Conservation (phyloP, 2,888 invertebrate species). For the Euplexia lucipara region DNA sequence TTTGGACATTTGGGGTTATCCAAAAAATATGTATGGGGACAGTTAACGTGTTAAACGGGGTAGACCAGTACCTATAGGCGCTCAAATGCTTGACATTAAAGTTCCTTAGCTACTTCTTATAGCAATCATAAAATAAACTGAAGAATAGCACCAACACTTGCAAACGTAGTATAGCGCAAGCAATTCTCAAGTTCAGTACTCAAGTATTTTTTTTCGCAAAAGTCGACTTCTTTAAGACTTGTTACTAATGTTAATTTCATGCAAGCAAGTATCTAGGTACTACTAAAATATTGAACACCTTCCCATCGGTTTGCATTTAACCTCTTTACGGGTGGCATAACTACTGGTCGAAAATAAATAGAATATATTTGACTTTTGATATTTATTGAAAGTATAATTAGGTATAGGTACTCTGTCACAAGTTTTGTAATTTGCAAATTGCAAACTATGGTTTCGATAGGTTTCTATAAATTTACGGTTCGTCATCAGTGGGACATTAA, state of each 20-base stretch:
- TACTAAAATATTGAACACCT: background rate
- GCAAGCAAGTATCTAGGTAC: background rate
- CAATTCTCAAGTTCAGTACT: too few relatives aligned
- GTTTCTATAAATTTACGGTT: conserved; percentile 74
- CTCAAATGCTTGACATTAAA: too few relatives aligned
- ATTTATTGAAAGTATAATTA: conserved; percentile 62
- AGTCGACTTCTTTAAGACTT: too few relatives aligned
- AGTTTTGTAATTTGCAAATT: conserved; percentile 68
- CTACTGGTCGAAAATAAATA: conserved; percentile 28
- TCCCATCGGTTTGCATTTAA: background rate
- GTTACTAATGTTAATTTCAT: background rate
- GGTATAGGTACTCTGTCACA: conserved; percentile 62
- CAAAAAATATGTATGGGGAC: too few relatives aligned
- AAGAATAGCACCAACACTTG: too few relatives aligned
- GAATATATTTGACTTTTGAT: conserved; percentile 16
- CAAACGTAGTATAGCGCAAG: too few relatives aligned
- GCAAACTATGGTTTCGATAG: conserved; percentile 71
- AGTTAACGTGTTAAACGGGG: too few relatives aligned
- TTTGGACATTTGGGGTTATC: too few relatives aligned
- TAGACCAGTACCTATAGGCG: too few relatives aligned
- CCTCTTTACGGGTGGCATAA: conserved; percentile 7
- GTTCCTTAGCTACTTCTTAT: too few relatives aligned
- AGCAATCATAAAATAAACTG: background rate
- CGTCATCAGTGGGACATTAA: conserved; percentile 51
- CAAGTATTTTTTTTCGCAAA: too few relatives aligned